These are phyloP conservation scores for Hycleus cichorii DNA, from an alignment of 1,140 invertebrate genomes.

Conservation along the genomic window DNA sequence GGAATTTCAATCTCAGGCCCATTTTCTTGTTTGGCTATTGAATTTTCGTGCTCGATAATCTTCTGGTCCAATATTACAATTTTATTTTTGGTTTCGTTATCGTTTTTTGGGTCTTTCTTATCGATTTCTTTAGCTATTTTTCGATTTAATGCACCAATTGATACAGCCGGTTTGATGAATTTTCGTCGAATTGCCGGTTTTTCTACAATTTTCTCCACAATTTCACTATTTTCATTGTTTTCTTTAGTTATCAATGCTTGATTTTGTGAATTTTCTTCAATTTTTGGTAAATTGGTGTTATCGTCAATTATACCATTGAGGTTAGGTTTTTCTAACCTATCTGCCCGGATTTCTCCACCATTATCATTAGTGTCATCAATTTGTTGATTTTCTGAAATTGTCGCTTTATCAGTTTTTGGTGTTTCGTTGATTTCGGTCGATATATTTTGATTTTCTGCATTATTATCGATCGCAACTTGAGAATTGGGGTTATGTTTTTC, in stretches of 20 bases:
- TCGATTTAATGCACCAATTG: conserved; percentile 19
- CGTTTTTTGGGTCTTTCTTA: not conserved
- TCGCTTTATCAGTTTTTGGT: too few relatives aligned
- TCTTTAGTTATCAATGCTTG: not conserved
- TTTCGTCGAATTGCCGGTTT: conserved; percentile 9
- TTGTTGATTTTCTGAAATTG: too few relatives aligned
- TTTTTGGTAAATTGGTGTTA: not conserved
- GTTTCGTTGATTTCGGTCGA: too few relatives aligned
- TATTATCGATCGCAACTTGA: not conserved
- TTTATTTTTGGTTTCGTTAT: conserved; percentile 5
- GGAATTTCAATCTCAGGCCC: too few relatives aligned
- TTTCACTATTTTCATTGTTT: conserved; percentile 3
- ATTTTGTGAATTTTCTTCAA: not conserved
- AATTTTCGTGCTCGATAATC: not conserved
- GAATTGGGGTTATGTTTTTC: too few relatives aligned
- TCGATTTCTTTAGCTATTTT: conserved; percentile 7
- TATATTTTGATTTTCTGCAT: not conserved
- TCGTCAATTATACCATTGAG: not conserved
- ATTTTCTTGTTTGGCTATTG: too few relatives aligned
- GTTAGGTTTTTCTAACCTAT: not conserved
- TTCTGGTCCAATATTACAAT: conserved; percentile 8
- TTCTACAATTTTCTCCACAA: not conserved
- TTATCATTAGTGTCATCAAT: too few relatives aligned
- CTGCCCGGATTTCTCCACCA: too few relatives aligned
- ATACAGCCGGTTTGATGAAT: conserved; percentile 24